Base-by-base conservation (phyloP, 2,888 invertebrate genomes). In the Furcula furcula region DNA sequence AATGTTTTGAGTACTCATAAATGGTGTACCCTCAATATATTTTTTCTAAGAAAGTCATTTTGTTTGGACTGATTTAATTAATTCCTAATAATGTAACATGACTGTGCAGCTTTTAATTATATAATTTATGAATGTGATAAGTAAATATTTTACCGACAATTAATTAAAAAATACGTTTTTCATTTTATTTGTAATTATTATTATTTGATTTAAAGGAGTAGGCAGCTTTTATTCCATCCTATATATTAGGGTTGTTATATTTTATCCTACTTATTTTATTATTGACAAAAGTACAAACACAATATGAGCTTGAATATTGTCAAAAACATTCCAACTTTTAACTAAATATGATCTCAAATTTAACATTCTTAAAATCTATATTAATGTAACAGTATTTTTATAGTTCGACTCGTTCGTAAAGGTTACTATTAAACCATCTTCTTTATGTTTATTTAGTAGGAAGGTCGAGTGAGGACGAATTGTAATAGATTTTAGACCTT, bases 311-410 rank as follows among this genome's bases (percentile, higher is more conserved):
- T 55, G 35, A 38, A 38, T 19, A 33, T 19, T 38, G 37, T 43
- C 34, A 41, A 20, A 12, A 30, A 54, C 62, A 66, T 68, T 65
- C 65, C 64, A 57, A 46, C 47, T 40, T 31, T 36, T 42, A 37
- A 31, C 55, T 46, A 40, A 62, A 55, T 51, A 46, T 65, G 67
- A 74, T 72, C 72, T 72, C 73, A 66, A 55, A 55, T 45, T 29
- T 47, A 34, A 43, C 43, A 32, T 21, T 31, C 14, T 35, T 46
- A 52, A 55, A 58, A 37, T 54, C 42, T 61, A 59, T 56, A 59
- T 60, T 57, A 51, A 39, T 46, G 31, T 40, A 47, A 46, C 55
- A 61, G 61, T 66, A 66, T 70, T 69, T 58, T 53, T 44, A 46
- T 38, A 47, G 56, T 55, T 62, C 49, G 32, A 33, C 36, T 44